Base-by-base conservation (phyloP, 2,113 vertebrate genomes). In the Motacilla tschutschensis region DNA sequence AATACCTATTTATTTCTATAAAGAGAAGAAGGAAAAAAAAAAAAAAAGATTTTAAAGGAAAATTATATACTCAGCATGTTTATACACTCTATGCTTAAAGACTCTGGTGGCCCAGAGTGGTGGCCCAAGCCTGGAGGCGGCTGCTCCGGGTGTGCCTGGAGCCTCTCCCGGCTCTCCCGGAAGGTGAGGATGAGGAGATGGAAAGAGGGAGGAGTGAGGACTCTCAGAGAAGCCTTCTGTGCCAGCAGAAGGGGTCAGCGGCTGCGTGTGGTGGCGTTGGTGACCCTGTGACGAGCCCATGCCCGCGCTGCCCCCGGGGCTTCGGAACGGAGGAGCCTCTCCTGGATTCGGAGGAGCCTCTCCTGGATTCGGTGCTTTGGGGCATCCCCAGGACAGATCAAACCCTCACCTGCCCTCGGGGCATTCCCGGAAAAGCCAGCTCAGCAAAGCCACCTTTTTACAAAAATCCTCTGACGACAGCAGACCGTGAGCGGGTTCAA, bases 1-100 rank as follows among this genome's bases (percentile, higher is more conserved):
- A 92, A 50, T 64, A 72, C 57, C 57, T 91, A 92, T 93, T 96
- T 95, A 94, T 96, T 95, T 95, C 89, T 93, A 82, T 93, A 94
- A 91, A 83, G 75, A 85, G 89, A 67, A 79, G 47, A 64, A 79
- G 75, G 6, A 53, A 17, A 40, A 53, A 10, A 29, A 62, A n/a
- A n/a, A n/a, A 19, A 40, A 33, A 47, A 82, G 55, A 80, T 94
- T 95, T 96, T 83, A 95, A 95, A 84, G 92, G 86, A 66, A 91
- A 92, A 79, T 87, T 84, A 90, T 95, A 84, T 95, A 94, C 93
- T 91, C 89, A 77, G 95, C 95, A 96, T 95, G 95, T 94, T 93
- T 86, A 54, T 94, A 89, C 79, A 70, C 59, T 92, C 76, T 86
- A 47, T 29, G 79, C 91, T 86, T 58, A 82, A 74, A 79, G 86